Evolutionary conservation across 2,113 vertebrate species (phyloP), one percentile per base, ranked within the genome.

Genomic region (Naja naja): DNA sequence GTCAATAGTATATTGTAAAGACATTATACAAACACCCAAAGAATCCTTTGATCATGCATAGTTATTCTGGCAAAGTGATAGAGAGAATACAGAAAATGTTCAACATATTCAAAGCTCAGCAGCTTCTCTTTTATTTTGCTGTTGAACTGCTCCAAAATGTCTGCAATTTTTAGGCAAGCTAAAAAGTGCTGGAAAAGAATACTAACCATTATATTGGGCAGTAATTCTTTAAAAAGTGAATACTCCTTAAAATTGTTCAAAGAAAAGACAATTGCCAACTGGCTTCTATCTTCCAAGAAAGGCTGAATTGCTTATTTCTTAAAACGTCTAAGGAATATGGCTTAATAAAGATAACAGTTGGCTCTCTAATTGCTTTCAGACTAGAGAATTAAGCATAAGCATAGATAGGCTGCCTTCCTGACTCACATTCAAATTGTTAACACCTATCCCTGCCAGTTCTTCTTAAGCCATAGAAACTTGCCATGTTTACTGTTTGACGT

Each of bases 401-500:
- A 6, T 27, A 0, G 0, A 25, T 69, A 0, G 0, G 9, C 56
- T 47, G 0, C 54, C 2, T 8, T 74, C 93, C 47, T 0, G 49
- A 0, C 47, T 18, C n/a, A 5, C 89, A 34, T 22, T 53, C 47
- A 53, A 0, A 91, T 88, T 90, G 89, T 90, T 85, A 43, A 58
- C 60, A 60, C 0, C 45, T 39, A 0, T 39, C 27, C 56, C 89
- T 47, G 93, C 47, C 90, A 43, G 85, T 56, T 58, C 30, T 64
- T 92, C n/a, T 3, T 1, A 11, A 54, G 25, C 52, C 58, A 43
- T 74, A 53, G 0, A 27, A 87, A n/a, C 4, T 89, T 14, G 43
- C 49, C 43, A 69, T 53, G 8, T 52, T 47, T 9, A 0, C 27
- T 89, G 43, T 39, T 90, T 90, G 25, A 60, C 16, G 6, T 89